phyloP scores from a whole-genome alignment of 2,888 invertebrate genomes.

The Perizoma affinitatum region DNA sequence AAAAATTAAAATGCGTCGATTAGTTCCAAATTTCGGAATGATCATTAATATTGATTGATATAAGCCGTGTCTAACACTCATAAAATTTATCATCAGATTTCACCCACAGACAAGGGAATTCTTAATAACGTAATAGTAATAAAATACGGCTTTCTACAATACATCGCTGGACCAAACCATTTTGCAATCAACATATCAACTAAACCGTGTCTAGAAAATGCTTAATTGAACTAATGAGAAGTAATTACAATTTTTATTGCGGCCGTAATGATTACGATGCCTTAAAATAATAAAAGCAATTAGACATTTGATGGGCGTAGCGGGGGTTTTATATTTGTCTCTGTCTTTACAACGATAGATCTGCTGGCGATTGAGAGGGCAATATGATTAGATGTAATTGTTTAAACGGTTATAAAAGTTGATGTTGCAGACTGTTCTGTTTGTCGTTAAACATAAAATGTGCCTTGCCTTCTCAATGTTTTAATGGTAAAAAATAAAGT shows the following conservation, averaged over 20 bases:
- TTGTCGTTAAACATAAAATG: constrained; percentile 80
- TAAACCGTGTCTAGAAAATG: constrained; percentile 82
- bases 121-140: constrained; percentile 64
- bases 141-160: constrained; percentile 73
- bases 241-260: constrained; percentile 84
- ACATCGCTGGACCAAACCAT: constrained; percentile 61
- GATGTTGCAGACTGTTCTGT: constrained; percentile 80
- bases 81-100: constrained; percentile 72
- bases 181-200: constrained; percentile 80
- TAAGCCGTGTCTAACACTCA: constrained; percentile 75
- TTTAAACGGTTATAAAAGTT: constrained; percentile 83
- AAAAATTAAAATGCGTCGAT: constrained; percentile 73
- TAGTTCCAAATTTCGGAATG: constrained; percentile 76
- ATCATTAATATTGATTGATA: constrained; percentile 79
- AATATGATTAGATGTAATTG: constrained; percentile 81
- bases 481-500: constrained; percentile 52
- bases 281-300: constrained; percentile 85
- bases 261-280: constrained; percentile 83
- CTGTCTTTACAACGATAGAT: constrained; percentile 52
- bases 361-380: constrained; percentile 52
- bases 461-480: constrained; percentile 55
- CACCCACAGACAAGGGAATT: constrained; percentile 66
- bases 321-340: constrained; percentile 63
- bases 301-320: constrained; percentile 80
- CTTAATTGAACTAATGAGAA: constrained; percentile 84